Evolutionary conservation across 2,888 invertebrate species (phyloP).

Genomic region (Cetonia aurata): DNA sequence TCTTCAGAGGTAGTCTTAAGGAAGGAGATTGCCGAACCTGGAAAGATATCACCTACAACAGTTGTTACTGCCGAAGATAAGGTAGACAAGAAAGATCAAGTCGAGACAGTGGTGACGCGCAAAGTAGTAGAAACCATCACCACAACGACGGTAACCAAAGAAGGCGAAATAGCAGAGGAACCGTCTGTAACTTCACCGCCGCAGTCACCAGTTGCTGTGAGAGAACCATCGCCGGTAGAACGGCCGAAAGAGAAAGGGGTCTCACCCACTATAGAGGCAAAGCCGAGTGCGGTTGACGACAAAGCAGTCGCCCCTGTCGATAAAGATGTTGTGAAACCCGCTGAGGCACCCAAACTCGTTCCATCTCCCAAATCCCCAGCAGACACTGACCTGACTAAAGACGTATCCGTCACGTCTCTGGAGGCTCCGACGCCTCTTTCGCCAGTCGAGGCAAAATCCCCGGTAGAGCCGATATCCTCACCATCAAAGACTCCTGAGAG

Average conservation of each 20-base stretch:
- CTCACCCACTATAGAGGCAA: background rate
- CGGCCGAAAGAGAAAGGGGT: background rate
- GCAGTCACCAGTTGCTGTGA: slow-evolving; percentile 1
- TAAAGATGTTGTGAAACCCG: background rate
- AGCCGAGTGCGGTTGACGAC: background rate
- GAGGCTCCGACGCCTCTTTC: background rate
- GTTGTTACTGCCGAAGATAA: slow-evolving; percentile 12
- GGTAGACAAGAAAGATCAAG: background rate
- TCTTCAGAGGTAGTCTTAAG: slow-evolving; percentile 1
- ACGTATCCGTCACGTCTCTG: background rate
- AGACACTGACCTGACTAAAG: background rate
- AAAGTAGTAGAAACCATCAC: slow-evolving; percentile 17
- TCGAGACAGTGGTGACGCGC: background rate
- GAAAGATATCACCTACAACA: background rate
- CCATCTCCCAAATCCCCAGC: background rate
- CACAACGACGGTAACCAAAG: background rate
- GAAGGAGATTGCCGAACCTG: background rate
- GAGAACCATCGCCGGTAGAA: background rate
- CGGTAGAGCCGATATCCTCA: background rate
- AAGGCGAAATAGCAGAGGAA: slow-evolving; percentile 3
- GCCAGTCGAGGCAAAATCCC: slow-evolving; percentile 14
- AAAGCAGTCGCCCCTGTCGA: background rate
- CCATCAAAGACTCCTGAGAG: background rate
- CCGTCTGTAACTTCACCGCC: background rate
- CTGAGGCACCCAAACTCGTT: slow-evolving; percentile 6